Conservation (phyloP, 2,113 vertebrate species). For the Sus scrofa region T2T-Sscrofa CM000813.6:67644001-67644500, state of each 20-base stretch:
- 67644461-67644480: too few species aligned
- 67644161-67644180: slow-evolving; percentile 59
- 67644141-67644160: background rate
- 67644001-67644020: slow-evolving; percentile 86
- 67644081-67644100: background rate
- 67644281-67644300: background rate
- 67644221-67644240: slow-evolving; percentile 80
- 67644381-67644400: slow-evolving; percentile 84
- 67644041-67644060: slow-evolving; percentile 71
- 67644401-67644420: slow-evolving; percentile 25
- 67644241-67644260: background rate
- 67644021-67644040: slow-evolving; percentile 78
- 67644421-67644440: background rate
- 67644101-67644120: background rate
- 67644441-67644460: background rate
- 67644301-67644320: slow-evolving; percentile 78
- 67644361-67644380: slow-evolving; percentile 67
- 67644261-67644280: rapidly evolving
- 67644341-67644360: slow-evolving; percentile 74
- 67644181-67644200: slow-evolving; percentile 83
- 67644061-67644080: slow-evolving; percentile 38
- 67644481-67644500: background rate
- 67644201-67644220: slow-evolving; percentile 80
- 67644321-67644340: slow-evolving; percentile 74
- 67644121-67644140: background rate